Conservation (phyloP, 2,113 vertebrate genomes). For the Phrynosoma blainvillii region DNA sequence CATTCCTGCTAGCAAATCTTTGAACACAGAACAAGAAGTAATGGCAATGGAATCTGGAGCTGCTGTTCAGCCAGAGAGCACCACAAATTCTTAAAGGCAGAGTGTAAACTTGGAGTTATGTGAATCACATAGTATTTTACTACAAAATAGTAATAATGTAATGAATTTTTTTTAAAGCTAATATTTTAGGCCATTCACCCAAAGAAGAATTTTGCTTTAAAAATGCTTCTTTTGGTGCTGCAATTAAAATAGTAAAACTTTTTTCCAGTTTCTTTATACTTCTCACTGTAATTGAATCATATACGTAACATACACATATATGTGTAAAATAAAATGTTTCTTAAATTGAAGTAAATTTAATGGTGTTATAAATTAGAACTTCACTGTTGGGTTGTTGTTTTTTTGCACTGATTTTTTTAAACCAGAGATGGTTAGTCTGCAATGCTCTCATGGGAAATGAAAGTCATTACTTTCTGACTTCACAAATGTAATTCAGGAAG, state of each 20-base stretch:
- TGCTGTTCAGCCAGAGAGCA: conserved; percentile 86
- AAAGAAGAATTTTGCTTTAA: conserved; percentile 65
- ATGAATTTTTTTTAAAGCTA: conserved; percentile 64
- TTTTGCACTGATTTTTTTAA: conserved; percentile 88
- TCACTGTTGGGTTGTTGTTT: conserved; percentile 72
- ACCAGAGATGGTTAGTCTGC: conserved; percentile 76
- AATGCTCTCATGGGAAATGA: conserved; percentile 77
- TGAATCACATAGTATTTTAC: conserved; percentile 73
- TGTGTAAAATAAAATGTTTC: conserved; percentile 78
- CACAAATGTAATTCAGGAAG: conserved; percentile 84
- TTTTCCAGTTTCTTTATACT: conserved; percentile 75
- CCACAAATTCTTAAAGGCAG: conserved; percentile 80
- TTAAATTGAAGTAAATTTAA: conserved; percentile 72
- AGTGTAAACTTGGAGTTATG: conserved; percentile 70
- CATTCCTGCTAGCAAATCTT: conserved; percentile 85
- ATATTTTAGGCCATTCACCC: conserved; percentile 64
- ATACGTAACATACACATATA: conserved; percentile 55
- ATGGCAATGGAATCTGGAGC: conserved; percentile 83
- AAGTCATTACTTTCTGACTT: conserved; percentile 81
- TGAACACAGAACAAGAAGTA: conserved; percentile 80
- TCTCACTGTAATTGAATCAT: conserved; percentile 73
- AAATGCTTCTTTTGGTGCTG: conserved; percentile 70
- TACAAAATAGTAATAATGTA: conserved; percentile 65
- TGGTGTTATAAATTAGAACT: conserved; percentile 74
- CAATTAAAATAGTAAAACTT: conserved; percentile 69